Evolutionary conservation across 2,888 invertebrate genomes (phyloP).

Genomic region (Drosophila aldrichi): DNA sequence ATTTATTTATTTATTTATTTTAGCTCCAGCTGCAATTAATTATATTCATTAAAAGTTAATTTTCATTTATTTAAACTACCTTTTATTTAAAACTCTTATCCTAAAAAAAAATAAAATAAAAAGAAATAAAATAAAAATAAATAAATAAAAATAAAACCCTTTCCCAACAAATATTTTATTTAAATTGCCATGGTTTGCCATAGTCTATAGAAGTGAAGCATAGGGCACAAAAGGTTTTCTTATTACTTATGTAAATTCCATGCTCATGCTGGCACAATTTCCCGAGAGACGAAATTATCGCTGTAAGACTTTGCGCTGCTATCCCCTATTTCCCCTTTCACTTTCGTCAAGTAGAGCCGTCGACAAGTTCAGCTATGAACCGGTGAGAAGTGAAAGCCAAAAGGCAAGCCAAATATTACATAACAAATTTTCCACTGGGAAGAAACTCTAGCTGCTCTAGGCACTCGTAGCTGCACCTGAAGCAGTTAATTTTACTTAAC

Average conservation of each 20-base stretch:
- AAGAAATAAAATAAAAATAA: not conserved
- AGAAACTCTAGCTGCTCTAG: not conserved
- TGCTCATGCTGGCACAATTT: not conserved
- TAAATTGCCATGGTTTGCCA: not conserved
- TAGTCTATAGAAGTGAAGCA: not conserved
- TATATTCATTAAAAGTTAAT: not conserved
- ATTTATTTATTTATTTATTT: too few species aligned
- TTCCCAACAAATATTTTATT: not conserved
- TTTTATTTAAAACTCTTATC: not conserved
- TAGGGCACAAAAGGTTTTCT: not conserved
- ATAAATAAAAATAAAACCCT: not conserved
- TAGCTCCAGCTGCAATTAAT: not conserved
- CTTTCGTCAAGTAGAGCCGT: too few species aligned
- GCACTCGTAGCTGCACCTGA: not conserved
- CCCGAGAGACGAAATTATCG: not conserved
- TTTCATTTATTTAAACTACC: not conserved
- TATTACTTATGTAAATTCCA: not conserved
- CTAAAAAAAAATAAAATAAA: not conserved
- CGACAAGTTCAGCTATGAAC: too few species aligned
- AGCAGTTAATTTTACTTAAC: too few species aligned
- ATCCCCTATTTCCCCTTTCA: not conserved
- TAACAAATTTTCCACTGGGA: not conserved
- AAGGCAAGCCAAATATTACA: not conserved
- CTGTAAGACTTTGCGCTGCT: not conserved
- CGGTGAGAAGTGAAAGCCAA: not conserved